Percentiles rank a stretch among this genome's conserved stretches.
These are phyloP conservation scores for Barbus barbus DNA, from an alignment of 2,113 vertebrate genomes.

Conservation along the genomic window DNA sequence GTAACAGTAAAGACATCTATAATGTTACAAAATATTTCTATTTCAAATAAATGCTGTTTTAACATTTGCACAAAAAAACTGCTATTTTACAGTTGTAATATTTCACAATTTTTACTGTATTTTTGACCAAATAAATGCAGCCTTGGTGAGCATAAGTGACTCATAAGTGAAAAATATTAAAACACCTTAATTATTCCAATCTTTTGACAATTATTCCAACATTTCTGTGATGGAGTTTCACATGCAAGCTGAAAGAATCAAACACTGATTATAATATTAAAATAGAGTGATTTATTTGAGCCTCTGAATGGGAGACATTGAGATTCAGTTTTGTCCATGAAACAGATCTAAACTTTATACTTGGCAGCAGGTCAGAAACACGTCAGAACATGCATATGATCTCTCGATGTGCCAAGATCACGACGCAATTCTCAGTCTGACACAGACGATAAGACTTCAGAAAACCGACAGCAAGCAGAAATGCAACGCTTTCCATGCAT, in stretches of 20 bases:
- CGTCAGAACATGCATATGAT: not conserved
- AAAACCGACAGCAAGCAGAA: not conserved
- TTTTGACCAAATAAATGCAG: not conserved
- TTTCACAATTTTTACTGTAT: not conserved
- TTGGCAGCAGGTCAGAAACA: not conserved
- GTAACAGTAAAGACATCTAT: not conserved
- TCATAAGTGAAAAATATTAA: not conserved
- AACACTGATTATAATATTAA: constrained; percentile 21
- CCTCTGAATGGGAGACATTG: not conserved
- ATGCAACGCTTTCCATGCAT: not conserved
- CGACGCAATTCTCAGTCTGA: not conserved
- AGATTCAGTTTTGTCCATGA: not conserved
- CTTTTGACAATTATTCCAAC: not conserved
- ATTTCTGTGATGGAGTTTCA: not conserved
- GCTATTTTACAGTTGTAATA: too few relatives aligned
- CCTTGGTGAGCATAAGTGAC: not conserved
- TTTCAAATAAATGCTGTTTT: not conserved
- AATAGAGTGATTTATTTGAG: constrained; percentile 35
- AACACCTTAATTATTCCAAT: not conserved
- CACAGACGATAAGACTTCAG: constrained; percentile 5
- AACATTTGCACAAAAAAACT: too few relatives aligned
- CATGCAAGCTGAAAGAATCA: not conserved
- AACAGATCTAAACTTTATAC: not conserved
- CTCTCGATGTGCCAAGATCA: not conserved
- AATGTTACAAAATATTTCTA: not conserved